Percentiles rank a stretch among this genome's conserved stretches.
Evolutionary conservation across 2,113 vertebrate genomes (phyloP).

Genomic region (Cacatua alba): DNA sequence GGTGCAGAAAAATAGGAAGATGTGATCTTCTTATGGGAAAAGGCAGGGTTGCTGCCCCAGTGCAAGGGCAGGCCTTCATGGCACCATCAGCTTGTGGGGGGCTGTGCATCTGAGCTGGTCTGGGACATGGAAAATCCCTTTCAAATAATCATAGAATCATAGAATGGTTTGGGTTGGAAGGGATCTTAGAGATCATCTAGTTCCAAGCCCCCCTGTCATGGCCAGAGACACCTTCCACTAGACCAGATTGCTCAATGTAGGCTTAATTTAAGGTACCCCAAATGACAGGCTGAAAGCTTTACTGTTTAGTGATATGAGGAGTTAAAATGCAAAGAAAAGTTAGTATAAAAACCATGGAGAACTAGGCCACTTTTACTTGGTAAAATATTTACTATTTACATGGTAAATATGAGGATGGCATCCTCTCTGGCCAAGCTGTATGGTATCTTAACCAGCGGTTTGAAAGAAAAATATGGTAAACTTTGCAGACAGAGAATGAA

Average conservation of each 20-base stretch:
- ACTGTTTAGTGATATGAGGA: not conserved
- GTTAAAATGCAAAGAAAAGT: not conserved
- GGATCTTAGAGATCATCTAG: not conserved
- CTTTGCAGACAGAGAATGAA: not conserved
- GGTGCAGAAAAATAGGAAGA: not conserved
- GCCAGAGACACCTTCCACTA: not conserved
- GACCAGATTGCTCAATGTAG: not conserved
- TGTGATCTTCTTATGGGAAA: not conserved
- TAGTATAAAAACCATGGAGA: not conserved
- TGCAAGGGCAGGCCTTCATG: not conserved
- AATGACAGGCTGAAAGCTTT: not conserved
- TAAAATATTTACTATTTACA: not conserved
- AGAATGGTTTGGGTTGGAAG: not conserved
- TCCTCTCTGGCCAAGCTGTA: not conserved
- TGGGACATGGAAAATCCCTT: not conserved
- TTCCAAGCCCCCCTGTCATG: not conserved
- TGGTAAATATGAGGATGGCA: not conserved
- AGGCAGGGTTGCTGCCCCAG: not conserved
- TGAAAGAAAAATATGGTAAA: not conserved
- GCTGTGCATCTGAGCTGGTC: fast-evolving
- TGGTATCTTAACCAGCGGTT: not conserved
- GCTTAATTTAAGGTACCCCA: not conserved
- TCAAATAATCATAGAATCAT: not conserved
- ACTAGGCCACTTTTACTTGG: not conserved
- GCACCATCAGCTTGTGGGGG: too few species aligned